These are phyloP conservation scores for Deilephila porcellus DNA, from an alignment of 2,888 invertebrate genomes.

Conservation along the genomic window DNA sequence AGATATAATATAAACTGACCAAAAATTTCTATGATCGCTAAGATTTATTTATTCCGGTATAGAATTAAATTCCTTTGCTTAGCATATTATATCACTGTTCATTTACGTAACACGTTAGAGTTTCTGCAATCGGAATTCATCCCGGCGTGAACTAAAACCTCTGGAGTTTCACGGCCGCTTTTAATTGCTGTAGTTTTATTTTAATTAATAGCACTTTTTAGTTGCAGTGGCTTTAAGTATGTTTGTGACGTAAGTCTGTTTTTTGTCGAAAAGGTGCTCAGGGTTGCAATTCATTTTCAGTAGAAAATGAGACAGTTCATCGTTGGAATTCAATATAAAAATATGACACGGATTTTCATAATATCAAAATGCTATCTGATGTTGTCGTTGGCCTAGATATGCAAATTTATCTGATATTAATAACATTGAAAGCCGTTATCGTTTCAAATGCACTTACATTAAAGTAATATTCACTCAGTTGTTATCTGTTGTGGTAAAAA, in stretches of 20 bases:
- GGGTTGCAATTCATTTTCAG: neutral
- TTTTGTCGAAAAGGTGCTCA: neutral
- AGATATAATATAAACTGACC: too few relatives aligned
- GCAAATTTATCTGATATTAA: slow-evolving; percentile 6
- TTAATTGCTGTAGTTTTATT: slow-evolving; percentile 1
- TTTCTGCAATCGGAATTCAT: neutral
- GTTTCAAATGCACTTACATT: neutral
- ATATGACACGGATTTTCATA: neutral
- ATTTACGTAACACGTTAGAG: neutral
- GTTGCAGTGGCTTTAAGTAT: neutral
- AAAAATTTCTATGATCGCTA: too few relatives aligned
- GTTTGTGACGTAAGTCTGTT: neutral
- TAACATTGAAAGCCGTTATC: slow-evolving; percentile 3
- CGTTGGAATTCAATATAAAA: neutral
- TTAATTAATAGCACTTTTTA: slow-evolving; percentile 3
- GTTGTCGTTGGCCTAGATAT: slow-evolving; percentile 1
- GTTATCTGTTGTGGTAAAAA: neutral
- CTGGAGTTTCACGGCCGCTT: neutral
- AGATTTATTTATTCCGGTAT: too few relatives aligned
- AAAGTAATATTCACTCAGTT: neutral
- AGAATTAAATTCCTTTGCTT: too few relatives aligned
- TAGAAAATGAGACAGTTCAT: too few relatives aligned
- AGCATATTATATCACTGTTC: neutral
- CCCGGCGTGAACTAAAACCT: neutral
- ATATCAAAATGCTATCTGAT: neutral